A percentile compares a stretch with the other conserved stretches of the same genome.
phyloP scores from a whole-genome alignment of 2,113 vertebrate species.

The Actinemys pallida region DNA sequence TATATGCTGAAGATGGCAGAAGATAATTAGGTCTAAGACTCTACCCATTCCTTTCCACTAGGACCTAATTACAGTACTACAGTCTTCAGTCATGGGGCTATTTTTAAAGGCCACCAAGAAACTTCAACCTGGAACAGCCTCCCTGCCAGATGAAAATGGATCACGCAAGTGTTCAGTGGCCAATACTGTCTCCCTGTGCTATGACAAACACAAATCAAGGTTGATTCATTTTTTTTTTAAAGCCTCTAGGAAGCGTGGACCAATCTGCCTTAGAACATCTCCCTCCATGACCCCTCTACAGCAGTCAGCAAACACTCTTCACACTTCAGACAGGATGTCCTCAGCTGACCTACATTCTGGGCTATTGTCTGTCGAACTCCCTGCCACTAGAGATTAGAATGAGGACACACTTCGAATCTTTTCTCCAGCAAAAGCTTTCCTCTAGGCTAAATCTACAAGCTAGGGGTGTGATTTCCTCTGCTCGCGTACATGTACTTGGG shows the following conservation, averaged over 20 bases:
- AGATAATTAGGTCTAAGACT: not conserved
- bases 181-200: rapidly evolving
- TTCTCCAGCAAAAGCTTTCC: rapidly evolving
- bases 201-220: rapidly evolving
- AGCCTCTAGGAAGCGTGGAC: rapidly evolving
- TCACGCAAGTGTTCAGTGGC: not conserved
- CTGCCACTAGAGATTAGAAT: not conserved
- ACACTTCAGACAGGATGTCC: not conserved
- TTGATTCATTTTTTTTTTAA: not conserved
- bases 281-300: rapidly evolving
- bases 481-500: not conserved
- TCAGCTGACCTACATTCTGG: not conserved
- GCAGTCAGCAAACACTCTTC: rapidly evolving
- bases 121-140: not conserved
- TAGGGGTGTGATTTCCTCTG: not conserved
- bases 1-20: not conserved
- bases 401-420: rapidly evolving
- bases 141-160: not conserved
- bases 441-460: rapidly evolving
- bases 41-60: not conserved
- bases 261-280: not conserved
- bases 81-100: not conserved
- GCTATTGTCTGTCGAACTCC: not conserved
- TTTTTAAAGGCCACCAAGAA: not conserved
- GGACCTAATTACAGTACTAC: not conserved